Evolutionary conservation across 2,888 invertebrate species (phyloP).

Genomic region (Diloba caeruleocephala): DNA sequence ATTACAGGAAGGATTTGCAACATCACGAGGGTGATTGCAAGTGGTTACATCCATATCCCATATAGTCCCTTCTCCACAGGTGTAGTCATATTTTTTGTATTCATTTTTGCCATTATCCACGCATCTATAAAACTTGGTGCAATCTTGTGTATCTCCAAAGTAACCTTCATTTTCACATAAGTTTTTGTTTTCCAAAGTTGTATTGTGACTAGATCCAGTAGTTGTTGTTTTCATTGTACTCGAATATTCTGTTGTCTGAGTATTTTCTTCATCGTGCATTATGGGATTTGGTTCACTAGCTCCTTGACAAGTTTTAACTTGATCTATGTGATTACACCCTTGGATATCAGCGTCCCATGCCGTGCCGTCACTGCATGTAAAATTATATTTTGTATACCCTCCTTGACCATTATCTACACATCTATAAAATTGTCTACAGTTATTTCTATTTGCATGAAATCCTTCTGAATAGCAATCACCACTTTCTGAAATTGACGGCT

Average conservation of each 20-base stretch:
- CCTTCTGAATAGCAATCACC: conserved; percentile 79
- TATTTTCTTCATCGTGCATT: conserved; percentile 59
- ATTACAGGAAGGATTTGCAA: conserved; percentile 74
- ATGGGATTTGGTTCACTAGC: conserved; percentile 55
- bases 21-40: conserved; percentile 83
- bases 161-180: conserved; percentile 89
- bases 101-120: conserved; percentile 90
- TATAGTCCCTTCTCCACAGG: conserved; percentile 91
- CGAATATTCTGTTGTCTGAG: conserved; percentile 33
- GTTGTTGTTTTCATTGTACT: conserved; percentile 39
- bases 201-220: conserved; percentile 48
- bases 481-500: conserved; percentile 32
- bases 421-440: conserved; percentile 85
- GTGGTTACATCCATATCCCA: conserved; percentile 90
- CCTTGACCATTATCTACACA: conserved; percentile 83
- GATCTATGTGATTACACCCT: conserved; percentile 87
- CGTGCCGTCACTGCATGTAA: conserved; percentile 88
- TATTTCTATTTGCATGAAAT: conserved; percentile 79
- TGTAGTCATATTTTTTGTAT: conserved; percentile 90
- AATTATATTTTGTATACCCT: conserved; percentile 86
- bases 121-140: conserved; percentile 92
- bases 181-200: conserved; percentile 45
- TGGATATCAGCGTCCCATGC: conserved; percentile 88
- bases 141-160: conserved; percentile 89
- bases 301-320: conserved; percentile 73